Evolutionary conservation across 2,113 vertebrate genomes (phyloP).

Genomic region (Notothenia coriiceps): DNA sequence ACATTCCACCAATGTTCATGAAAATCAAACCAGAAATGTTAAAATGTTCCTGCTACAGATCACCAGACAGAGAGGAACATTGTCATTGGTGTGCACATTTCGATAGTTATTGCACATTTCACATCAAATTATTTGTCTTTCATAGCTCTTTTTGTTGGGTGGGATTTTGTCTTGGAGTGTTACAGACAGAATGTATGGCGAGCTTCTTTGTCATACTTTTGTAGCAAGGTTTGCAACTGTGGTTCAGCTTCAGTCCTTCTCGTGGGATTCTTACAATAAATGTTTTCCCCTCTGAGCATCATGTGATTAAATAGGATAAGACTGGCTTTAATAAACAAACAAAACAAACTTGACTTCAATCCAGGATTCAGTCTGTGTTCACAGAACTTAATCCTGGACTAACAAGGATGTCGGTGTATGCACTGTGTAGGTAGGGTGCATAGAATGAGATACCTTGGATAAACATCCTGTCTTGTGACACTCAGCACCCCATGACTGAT

Average conservation of each 20-base stretch:
- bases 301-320: neutral
- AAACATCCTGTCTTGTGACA: constrained; percentile 67
- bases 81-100: no score
- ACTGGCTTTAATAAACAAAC: constrained; percentile 13
- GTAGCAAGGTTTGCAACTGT: neutral
- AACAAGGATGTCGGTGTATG: constrained; percentile 68
- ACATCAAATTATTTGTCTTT: neutral
- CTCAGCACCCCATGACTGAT: constrained; percentile 5
- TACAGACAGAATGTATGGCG: neutral
- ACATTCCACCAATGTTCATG: no score
- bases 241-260: neutral
- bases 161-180: neutral
- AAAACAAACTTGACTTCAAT: constrained; percentile 27
- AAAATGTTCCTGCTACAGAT: no score
- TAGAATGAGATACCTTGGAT: constrained; percentile 60
- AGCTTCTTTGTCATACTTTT: neutral
- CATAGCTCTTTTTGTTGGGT: neutral
- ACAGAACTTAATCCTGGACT: constrained; percentile 49
- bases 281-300: neutral
- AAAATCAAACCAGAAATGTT: no score
- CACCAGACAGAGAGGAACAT: no score
- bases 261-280: neutral
- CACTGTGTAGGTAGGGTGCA: constrained; percentile 30
- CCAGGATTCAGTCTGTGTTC: constrained; percentile 11
- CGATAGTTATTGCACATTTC: neutral